These are phyloP conservation scores for Phyllotis vaccarum DNA, from an alignment of 2,797 vertebrate species.

Conservation along the genomic window DNA sequence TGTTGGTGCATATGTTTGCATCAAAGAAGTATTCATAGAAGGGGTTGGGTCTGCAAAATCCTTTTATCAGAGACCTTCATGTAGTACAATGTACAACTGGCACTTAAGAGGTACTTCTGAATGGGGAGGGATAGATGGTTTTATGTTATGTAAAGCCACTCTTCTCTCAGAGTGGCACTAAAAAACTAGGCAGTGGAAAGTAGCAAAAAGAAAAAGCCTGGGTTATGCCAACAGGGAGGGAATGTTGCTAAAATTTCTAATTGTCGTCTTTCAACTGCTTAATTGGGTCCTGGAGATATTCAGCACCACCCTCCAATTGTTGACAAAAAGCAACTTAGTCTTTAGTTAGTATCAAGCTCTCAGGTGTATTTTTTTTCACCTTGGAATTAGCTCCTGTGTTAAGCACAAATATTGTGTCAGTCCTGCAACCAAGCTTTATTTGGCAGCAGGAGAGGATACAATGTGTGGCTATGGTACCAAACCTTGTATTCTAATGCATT, in stretches of 20 bases:
- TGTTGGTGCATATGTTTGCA: not conserved
- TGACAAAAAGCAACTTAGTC: not conserved
- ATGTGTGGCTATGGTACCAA: not conserved
- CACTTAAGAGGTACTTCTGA: not conserved
- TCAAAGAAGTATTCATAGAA: not conserved
- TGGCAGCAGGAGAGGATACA: not conserved
- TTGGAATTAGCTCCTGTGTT: constrained; percentile 15
- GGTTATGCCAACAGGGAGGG: not conserved
- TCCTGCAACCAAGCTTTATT: not conserved
- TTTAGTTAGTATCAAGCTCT: not conserved
- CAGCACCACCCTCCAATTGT: not conserved
- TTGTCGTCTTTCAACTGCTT: not conserved
- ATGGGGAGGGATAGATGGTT: not conserved
- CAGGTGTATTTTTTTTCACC: not conserved
- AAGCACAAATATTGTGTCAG: not conserved
- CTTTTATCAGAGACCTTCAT: constrained; percentile 12
- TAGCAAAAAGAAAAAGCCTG: not conserved
- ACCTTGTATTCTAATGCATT: not conserved
- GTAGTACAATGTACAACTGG: not conserved
- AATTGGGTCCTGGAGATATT: not conserved
- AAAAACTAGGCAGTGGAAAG: not conserved
- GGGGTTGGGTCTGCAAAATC: not conserved
- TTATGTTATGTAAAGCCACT: not conserved
- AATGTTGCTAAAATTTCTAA: constrained; percentile 27
- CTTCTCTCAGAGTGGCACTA: constrained; percentile 30